Conservation (phyloP, 2,113 vertebrate genomes). For the Sylvietta virens region DNA sequence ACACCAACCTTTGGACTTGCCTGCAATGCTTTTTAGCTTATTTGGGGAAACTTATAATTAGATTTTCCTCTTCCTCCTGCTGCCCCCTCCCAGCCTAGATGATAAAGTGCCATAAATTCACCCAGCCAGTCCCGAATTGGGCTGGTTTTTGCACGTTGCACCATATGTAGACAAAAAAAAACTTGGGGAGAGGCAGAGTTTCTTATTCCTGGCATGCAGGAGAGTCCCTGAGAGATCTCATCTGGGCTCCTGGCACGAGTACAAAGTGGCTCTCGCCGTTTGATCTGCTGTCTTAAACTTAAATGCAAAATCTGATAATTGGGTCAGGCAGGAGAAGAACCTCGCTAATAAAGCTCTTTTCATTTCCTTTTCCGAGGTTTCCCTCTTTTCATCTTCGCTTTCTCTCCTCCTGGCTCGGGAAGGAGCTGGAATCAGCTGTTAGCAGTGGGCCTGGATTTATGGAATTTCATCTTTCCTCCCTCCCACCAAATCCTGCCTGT, state of each 20-base stretch:
- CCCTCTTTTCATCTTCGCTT: conserved; percentile 70
- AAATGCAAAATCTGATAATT: conserved; percentile 85
- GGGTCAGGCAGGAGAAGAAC: conserved; percentile 82
- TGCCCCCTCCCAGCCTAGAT: conserved; percentile 13
- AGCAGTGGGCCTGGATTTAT: background rate
- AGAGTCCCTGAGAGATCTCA: conserved; percentile 80
- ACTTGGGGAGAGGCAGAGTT: conserved; percentile 57
- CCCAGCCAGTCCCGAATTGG: conserved; percentile 52
- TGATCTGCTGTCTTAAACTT: conserved; percentile 85
- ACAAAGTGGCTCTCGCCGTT: conserved; percentile 80
- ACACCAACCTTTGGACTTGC: conserved; percentile 33
- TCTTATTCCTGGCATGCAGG: conserved; percentile 75
- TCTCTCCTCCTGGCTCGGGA: background rate
- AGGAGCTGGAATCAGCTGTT: conserved; percentile 35
- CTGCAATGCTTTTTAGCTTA: conserved; percentile 35
- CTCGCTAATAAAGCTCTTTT: conserved; percentile 78
- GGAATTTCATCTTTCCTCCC: background rate
- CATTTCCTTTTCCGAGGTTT: conserved; percentile 81
- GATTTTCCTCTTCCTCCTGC: conserved; percentile 54
- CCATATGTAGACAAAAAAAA: conserved; percentile 72
- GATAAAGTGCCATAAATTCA: conserved; percentile 65
- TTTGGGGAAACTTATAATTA: conserved; percentile 65
- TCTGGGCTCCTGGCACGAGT: conserved; percentile 85
- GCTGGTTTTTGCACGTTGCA: conserved; percentile 31
- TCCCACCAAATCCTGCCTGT: background rate